Evolutionary conservation across 2,888 invertebrate species (phyloP).

Genomic region (Ochropleura leucogaster): DNA sequence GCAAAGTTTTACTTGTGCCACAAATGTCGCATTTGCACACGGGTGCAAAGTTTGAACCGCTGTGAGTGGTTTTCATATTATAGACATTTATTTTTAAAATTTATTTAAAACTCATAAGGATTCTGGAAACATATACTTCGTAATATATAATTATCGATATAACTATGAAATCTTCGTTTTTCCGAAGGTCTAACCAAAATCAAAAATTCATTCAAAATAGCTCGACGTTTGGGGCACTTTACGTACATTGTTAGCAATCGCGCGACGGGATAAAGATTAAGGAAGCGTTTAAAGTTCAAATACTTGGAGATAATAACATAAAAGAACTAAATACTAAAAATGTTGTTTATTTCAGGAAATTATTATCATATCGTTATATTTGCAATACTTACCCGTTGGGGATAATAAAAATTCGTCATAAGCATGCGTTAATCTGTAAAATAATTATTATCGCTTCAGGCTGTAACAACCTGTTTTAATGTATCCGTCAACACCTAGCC

Average conservation of each 20-base stretch:
- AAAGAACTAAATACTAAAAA: slow-evolving; percentile 5
- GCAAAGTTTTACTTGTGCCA: too few relatives aligned
- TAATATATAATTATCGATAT: too few relatives aligned
- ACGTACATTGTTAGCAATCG: neutral
- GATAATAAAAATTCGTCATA: slow-evolving; percentile 39
- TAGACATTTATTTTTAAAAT: too few relatives aligned
- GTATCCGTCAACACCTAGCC: slow-evolving; percentile 31
- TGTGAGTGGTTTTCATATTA: too few relatives aligned
- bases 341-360: slow-evolving; percentile 40
- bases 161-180: too few relatives aligned
- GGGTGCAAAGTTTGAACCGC: too few relatives aligned
- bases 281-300: slow-evolving; percentile 26
- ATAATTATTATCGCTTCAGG: slow-evolving; percentile 23
- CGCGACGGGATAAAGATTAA: slow-evolving; percentile 1
- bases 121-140: too few relatives aligned
- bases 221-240: too few relatives aligned
- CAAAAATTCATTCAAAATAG: too few relatives aligned
- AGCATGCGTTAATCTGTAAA: slow-evolving; percentile 2
- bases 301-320: slow-evolving; percentile 2
- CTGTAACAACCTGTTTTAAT: slow-evolving; percentile 17
- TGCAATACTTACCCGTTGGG: slow-evolving; percentile 31
- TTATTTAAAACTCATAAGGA: too few relatives aligned
- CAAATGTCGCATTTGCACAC: too few relatives aligned
- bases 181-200: too few relatives aligned
- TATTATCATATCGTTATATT: slow-evolving; percentile 3